Evolutionary conservation across 64 coral and sea anemone species (phyloP), one percentile per base, ranked within the genome.

Genomic region (Acropora tenuis): DNA sequence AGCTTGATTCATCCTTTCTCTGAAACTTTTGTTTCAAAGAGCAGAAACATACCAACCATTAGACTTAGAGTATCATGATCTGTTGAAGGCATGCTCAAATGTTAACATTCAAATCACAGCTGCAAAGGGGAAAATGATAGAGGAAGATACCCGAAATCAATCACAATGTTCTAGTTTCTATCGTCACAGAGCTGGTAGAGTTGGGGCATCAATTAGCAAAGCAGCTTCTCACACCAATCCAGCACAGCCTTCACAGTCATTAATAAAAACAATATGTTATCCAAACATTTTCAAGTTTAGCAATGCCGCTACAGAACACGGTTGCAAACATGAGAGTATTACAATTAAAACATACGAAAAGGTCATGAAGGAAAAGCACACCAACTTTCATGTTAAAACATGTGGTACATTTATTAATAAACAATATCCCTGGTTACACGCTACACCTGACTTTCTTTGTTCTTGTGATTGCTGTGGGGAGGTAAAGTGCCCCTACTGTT

Each of bases 401-500:
- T 63, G 59, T 63, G 59, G 59, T 63, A 63, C 59, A 63, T 63
- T 63, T 63, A 63, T 10, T 63, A 63, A 63, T 63, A 2, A 63
- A 63, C 6, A 63, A 63, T 63, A 63, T 63, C 59, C 59, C 59
- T 63, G 59, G 59, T 63, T 63, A 12, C 59, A 63, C 10, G 59
- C 59, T 63, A 63, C 59, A 63, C 59, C 59, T 78, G 75, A 78
- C 13, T 78, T 77, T 48, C 75, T 77, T 77, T 42, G 19, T 55
- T 55, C 73, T 12, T 77, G 75, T 48, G 13, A 48, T 43, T 77
- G 53, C 11, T 88, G 86, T 52, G 86, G 86, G 15, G 18, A 49
- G 53, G 86, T 88, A 48, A 88, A 87, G n/a, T 87, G 84, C 48
- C 84, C 44, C 12, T n/a, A 53, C 46, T 46, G 18, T 10, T 49